A percentile compares a stretch with the other conserved stretches of the same genome.
Evolutionary conservation across 2,888 invertebrate genomes (phyloP).

Genomic region (Drosophila cognata): DNA sequence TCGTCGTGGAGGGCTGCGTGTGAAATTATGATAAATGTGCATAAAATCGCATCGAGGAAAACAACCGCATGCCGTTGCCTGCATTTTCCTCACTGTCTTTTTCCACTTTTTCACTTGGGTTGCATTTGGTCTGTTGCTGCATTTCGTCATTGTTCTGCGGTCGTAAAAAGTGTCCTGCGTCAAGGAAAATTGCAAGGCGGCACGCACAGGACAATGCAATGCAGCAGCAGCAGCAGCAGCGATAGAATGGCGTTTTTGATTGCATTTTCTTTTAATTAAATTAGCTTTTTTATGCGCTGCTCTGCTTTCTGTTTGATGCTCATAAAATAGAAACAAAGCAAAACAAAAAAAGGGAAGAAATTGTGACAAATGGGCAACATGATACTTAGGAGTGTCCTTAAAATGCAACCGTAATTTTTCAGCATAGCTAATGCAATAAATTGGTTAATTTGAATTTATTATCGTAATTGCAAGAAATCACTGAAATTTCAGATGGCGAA

Average conservation of each 20-base stretch:
- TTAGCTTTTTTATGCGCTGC: slow-evolving; percentile 76
- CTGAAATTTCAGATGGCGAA: background rate
- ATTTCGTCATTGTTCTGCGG: slow-evolving; percentile 69
- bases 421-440: slow-evolving; percentile 35
- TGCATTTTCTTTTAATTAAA: slow-evolving; percentile 81
- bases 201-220: slow-evolving; percentile 74
- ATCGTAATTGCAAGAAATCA: slow-evolving; percentile 2
- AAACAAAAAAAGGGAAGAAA: slow-evolving; percentile 2
- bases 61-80: slow-evolving; percentile 50
- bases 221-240: slow-evolving; percentile 6
- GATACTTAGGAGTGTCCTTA: slow-evolving; percentile 53
- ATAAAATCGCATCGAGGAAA: slow-evolving; percentile 73
- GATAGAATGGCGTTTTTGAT: slow-evolving; percentile 73
- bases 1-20: slow-evolving; percentile 69
- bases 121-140: slow-evolving; percentile 59
- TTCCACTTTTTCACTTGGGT: slow-evolving; percentile 12
- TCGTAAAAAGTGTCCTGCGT: slow-evolving; percentile 71
- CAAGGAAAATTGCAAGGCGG: slow-evolving; percentile 62
- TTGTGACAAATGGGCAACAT: slow-evolving; percentile 45
- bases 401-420: slow-evolving; percentile 41
- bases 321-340: slow-evolving; percentile 43
- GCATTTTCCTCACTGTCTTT: slow-evolving; percentile 18
- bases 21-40: slow-evolving; percentile 81
- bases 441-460: slow-evolving; percentile 44
- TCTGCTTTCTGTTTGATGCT: slow-evolving; percentile 66